Conservation (phyloP, 2,113 vertebrate genomes). For the Pelmatolapia mariae region DNA sequence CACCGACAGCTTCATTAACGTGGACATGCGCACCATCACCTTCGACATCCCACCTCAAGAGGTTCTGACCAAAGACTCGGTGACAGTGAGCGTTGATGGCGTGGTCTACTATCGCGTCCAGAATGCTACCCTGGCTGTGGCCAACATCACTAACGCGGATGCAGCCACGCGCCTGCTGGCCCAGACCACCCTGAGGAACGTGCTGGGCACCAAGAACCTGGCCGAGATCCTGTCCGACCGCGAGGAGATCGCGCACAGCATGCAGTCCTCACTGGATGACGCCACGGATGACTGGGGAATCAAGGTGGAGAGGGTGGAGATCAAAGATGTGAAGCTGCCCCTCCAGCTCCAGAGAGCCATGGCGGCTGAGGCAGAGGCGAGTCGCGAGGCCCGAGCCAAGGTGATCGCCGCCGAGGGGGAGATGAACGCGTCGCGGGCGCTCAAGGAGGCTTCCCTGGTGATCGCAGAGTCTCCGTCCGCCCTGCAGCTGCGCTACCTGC, state of each 20-base stretch:
- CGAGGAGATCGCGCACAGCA: constrained; percentile 93
- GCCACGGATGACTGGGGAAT: constrained; percentile 76
- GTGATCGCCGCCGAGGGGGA: constrained; percentile 90
- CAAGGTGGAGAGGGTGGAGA: constrained; percentile 84
- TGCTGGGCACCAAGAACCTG: constrained; percentile 95
- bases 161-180: constrained; percentile 90
- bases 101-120: constrained; percentile 97
- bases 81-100: constrained; percentile 91
- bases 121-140: constrained; percentile 90
- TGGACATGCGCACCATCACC: constrained; percentile 96
- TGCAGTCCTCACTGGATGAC: constrained; percentile 88
- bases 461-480: constrained; percentile 87
- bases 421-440: constrained; percentile 86
- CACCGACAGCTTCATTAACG: constrained; percentile 94
- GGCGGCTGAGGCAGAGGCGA: constrained; percentile 86
- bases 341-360: constrained; percentile 89
- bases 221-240: constrained; percentile 95
- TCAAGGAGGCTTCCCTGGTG: constrained; percentile 90
- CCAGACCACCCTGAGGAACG: constrained; percentile 93
- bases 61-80: constrained; percentile 95
- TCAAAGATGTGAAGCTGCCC: constrained; percentile 94
- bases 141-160: constrained; percentile 95
- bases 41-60: constrained; percentile 98
- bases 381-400: constrained; percentile 52
- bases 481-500: constrained; percentile 91